Evolutionary conservation across 2,113 vertebrate species (phyloP), one percentile per base, ranked within the genome.

Genomic region (Alligator sinensis): DNA sequence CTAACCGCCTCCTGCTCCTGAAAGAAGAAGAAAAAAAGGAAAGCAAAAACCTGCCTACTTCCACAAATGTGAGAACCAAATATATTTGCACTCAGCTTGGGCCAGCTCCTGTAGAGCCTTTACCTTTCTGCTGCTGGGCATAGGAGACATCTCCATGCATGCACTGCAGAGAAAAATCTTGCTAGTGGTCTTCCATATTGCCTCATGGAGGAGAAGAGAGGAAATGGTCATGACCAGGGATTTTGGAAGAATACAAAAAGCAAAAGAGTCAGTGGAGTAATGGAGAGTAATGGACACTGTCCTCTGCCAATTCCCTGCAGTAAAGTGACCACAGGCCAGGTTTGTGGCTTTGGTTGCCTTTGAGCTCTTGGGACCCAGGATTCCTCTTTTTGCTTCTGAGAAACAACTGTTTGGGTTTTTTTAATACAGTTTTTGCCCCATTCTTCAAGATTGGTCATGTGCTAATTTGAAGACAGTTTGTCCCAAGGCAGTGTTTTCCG

Each of bases 91-190:
- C 61, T 66, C 2, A 13, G 66, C 78, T 60, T 21, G 75, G 82
- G 89, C 85, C 90, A 95, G 84, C 94, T 80, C 55, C 87, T 96
- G 89, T 80, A 88, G 64, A 80, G 78, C 55, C 87, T 93, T 82
- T 90, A 84, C 0, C 0, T 84, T 92, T 96, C 55, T 84, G 70
- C 86, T 94, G 82, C 0, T 34, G 0, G 93, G 70, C 83, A 30
- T 87, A 93, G 89, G 81, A 95, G 86, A 80, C 81, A 96, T 86
- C 62, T 80, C 94, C 55, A 88, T 92, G 92, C 82, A 63, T 70
- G 78, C 78, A 93, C 82, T 77, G 87, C 94, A 95, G 91, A 94
- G 89, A 96, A 95, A 47, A 96, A 89, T 93, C 91, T 95, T 92
- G 0, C 30, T 79, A 85, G 80, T 92, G 96, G 94, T 93, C 96